phyloP scores from a whole-genome alignment of 1,140 invertebrate genomes.

The Ectropis grisescens region DNA sequence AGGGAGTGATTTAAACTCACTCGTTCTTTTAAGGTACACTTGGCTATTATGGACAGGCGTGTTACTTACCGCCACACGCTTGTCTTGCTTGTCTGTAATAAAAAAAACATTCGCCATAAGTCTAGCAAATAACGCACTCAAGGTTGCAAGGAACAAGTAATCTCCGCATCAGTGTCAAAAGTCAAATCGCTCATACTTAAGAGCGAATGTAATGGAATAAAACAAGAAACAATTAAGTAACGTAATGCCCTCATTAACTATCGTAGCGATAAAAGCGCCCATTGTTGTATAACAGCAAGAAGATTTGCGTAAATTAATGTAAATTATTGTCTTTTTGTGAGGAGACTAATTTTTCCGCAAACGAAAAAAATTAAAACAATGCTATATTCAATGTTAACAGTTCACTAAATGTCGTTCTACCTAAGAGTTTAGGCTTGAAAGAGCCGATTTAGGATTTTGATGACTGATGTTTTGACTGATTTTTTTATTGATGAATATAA shows the following conservation, averaged over 20 bases:
- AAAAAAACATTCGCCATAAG: too few relatives aligned
- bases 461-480: neutral
- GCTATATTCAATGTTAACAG: neutral
- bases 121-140: too few relatives aligned
- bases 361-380: neutral
- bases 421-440: neutral
- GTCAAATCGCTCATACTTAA: too few relatives aligned
- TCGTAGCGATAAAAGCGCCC: constrained; percentile 6
- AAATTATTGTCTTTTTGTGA: neutral
- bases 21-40: too few relatives aligned
- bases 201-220: constrained; percentile 58
- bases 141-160: too few relatives aligned
- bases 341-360: neutral
- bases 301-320: neutral
- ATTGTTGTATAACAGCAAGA: constrained; percentile 13
- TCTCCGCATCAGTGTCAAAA: too few relatives aligned
- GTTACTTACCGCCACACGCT: too few relatives aligned
- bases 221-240: constrained; percentile 32
- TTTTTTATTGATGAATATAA: too few relatives aligned
- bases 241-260: constrained; percentile 24
- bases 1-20: too few relatives aligned
- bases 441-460: neutral
- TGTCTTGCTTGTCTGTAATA: too few relatives aligned
- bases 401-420: constrained; percentile 2
- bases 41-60: too few relatives aligned